These are phyloP conservation scores for Sorex fumeus DNA, from an alignment of 2,113 vertebrate species.

Conservation along the genomic window DNA sequence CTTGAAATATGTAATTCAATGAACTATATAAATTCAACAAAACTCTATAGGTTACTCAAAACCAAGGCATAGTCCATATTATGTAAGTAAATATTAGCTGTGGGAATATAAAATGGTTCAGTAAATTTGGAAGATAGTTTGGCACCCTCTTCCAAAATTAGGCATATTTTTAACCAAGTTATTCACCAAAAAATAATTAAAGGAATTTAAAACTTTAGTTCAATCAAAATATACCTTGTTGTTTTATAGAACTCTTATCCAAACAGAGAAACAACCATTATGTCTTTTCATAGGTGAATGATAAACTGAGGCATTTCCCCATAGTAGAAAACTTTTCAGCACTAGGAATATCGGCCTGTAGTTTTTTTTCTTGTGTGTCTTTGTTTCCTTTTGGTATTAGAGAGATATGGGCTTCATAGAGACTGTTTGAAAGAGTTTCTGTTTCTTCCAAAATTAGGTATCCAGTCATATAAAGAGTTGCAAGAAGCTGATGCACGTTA, in stretches of 20 bases:
- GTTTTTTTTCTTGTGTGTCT: too few relatives aligned
- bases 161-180: not conserved
- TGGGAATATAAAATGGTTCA: not conserved
- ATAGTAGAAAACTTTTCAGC: not conserved
- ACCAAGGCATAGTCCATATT: not conserved
- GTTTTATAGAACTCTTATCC: conserved; percentile 4
- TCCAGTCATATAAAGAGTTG: not conserved
- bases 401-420: too few relatives aligned
- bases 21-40: conserved; percentile 13
- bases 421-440: too few relatives aligned
- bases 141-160: conserved; percentile 29
- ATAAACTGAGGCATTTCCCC: not conserved
- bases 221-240: not conserved
- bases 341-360: too few relatives aligned
- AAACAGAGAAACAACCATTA: not conserved
- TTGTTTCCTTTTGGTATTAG: too few relatives aligned
- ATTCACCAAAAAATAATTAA: not conserved
- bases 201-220: not conserved
- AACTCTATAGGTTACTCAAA: not conserved
- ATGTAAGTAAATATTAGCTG: conserved; percentile 51
- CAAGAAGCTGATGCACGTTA: not conserved
- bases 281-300: conserved; percentile 29
- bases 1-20: conserved; percentile 31
- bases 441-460: not conserved
- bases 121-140: not conserved